Evolutionary conservation across 1,140 invertebrate genomes (phyloP).

Genomic region (Bombus picipes): DNA sequence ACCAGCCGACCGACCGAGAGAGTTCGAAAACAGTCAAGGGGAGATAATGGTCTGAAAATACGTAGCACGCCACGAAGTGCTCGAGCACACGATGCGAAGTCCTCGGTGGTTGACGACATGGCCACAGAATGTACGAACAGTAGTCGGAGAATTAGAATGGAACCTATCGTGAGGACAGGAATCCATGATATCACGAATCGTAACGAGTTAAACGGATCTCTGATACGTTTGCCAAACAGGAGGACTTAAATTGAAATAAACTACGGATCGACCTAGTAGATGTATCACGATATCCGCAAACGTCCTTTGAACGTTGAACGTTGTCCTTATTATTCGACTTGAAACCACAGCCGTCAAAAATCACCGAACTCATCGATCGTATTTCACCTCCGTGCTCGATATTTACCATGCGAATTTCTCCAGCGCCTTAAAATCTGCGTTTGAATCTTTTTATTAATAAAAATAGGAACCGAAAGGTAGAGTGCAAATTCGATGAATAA

Average conservation of each 20-base stretch:
- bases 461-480: neutral
- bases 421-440: neutral
- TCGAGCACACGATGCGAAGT: too few relatives aligned
- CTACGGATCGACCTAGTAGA: slow-evolving; percentile 21
- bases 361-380: neutral
- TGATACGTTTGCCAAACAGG: neutral
- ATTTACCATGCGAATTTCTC: too few relatives aligned
- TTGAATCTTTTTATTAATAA: neutral
- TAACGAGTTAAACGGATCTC: slow-evolving; percentile 59
- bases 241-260: slow-evolving; percentile 66
- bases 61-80: too few relatives aligned
- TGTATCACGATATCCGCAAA: neutral
- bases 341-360: neutral
- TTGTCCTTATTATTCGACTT: neutral
- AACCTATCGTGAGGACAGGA: too few relatives aligned
- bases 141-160: slow-evolving; percentile 40
- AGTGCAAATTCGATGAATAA: neutral
- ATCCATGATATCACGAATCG: slow-evolving; percentile 32
- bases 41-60: neutral
- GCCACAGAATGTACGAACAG: slow-evolving; percentile 43
- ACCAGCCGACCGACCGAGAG: too few relatives aligned
- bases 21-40: neutral
- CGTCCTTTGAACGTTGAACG: neutral
- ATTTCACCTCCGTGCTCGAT: neutral
- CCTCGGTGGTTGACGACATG: slow-evolving; percentile 16